These are phyloP conservation scores for Rhinopomastus cyanomelas DNA, from an alignment of 2,113 vertebrate genomes.

Conservation along the genomic window DNA sequence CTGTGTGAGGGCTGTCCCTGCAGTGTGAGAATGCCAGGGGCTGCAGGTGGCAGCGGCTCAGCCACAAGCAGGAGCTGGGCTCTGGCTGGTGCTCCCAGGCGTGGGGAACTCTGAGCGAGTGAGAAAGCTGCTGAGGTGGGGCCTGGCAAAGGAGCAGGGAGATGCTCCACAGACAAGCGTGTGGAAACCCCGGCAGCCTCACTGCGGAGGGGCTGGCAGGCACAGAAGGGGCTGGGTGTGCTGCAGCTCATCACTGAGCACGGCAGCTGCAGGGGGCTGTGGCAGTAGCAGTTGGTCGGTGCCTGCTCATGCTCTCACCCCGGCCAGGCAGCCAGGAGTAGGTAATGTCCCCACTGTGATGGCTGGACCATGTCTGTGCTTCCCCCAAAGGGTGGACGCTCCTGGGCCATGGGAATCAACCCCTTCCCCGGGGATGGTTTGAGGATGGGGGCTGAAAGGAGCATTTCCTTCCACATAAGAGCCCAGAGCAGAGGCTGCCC, in stretches of 20 bases:
- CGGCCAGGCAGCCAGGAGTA: neutral
- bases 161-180: neutral
- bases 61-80: accelerated
- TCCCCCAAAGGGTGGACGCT: accelerated
- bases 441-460: neutral
- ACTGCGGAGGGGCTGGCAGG: too few species aligned
- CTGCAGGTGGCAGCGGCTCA: neutral
- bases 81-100: neutral
- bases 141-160: neutral
- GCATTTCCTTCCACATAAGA: neutral
- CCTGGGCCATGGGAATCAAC: neutral
- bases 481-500: neutral
- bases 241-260: neutral
- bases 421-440: neutral
- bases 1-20: neutral
- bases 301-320: neutral
- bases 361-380: neutral
- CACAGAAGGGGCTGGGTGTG: neutral
- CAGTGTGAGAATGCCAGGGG: neutral
- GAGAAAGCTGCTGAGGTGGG: neutral
- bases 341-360: accelerated
- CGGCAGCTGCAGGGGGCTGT: neutral
- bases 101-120: neutral
- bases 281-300: accelerated
- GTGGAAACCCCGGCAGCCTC: neutral